Evolutionary conservation across 2,797 vertebrate species (phyloP), one percentile per base, ranked within the genome.

Genomic region (Poecile montanus): DNA sequence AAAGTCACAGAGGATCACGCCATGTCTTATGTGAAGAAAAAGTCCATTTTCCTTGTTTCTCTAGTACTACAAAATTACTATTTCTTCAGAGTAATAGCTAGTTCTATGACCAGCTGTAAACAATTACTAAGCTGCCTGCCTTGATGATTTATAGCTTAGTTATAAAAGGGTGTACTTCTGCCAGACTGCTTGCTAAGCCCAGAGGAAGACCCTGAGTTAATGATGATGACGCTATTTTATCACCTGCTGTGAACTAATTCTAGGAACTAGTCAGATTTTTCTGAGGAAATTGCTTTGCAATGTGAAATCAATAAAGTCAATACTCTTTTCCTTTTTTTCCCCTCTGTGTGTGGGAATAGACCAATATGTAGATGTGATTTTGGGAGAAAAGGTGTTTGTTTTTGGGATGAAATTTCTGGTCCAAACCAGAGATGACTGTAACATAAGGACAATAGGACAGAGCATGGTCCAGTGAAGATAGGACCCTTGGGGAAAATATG

Each of bases 171-270:
- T 77, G 61, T 85, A 47, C n/a, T 87, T 93, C 71, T 94, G 85
- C 74, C 86, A 95, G 84, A 58, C 86, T 91, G 90, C 78, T 97
- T 79, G 74, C 77, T 91, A 93, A 94, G 75, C 92, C 80, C 93
- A 93, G 71, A 95, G 94, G 81, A 97, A 83, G 94, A 92, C 53
- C 76, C 74, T 85, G 78, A 78, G 50, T 79, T 91, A 92, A 78
- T 85, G 83, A 36, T 76, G 79, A 76, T 92, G 93, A 87, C 34
- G 77, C 68, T 87, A 13, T 96, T 95, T 96, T 92, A 47, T 96
- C 84, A 96, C 93, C 77, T 95, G 75, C 96, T 95, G 93, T 80
- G 95, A 96, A 87, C 80, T 94, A 89, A 87, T 91, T 91, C 92
- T 95, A 95, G 93, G 90, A 96, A 95, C 84, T 60, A 50, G 60